A percentile compares a stretch with the other conserved stretches of the same genome.
phyloP scores from a whole-genome alignment of 2,888 invertebrate species.

The Xestobium rufovillosum region DNA sequence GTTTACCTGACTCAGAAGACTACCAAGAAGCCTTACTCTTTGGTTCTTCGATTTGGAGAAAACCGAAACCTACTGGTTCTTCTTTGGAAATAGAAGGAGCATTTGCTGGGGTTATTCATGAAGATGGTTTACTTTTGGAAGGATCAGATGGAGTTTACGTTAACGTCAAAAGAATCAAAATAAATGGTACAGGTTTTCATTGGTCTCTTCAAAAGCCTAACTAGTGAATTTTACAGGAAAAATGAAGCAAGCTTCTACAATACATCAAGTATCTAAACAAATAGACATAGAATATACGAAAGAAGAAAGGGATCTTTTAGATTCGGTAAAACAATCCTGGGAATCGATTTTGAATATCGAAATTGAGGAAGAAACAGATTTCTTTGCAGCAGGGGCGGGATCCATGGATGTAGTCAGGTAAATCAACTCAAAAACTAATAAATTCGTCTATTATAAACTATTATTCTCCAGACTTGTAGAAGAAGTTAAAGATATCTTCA shows the following conservation, averaged over 20 bases:
- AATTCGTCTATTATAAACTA: slow-evolving; percentile 9
- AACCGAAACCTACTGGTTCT: slow-evolving; percentile 48
- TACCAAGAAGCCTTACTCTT: slow-evolving; percentile 66
- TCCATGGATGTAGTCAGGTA: slow-evolving; percentile 92
- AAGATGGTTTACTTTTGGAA: slow-evolving; percentile 69
- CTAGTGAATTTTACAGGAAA: slow-evolving; percentile 48
- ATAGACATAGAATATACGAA: slow-evolving; percentile 57
- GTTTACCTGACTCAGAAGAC: slow-evolving; percentile 40
- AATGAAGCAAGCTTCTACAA: slow-evolving; percentile 74
- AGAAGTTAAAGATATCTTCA: slow-evolving; percentile 77
- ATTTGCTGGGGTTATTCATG: slow-evolving; percentile 63
- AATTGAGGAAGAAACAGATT: slow-evolving; percentile 74
- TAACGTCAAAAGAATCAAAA: slow-evolving; percentile 40
- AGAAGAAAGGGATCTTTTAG: slow-evolving; percentile 64
- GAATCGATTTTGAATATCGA: slow-evolving; percentile 71
- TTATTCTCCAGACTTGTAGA: slow-evolving; percentile 63
- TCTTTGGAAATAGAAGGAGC: slow-evolving; percentile 56
- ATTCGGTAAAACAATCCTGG: slow-evolving; percentile 68
- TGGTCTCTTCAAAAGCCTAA: not conserved
- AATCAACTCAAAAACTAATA: slow-evolving; percentile 11
- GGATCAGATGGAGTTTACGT: slow-evolving; percentile 76
- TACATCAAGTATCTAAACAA: slow-evolving; percentile 57
- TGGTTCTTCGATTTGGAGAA: slow-evolving; percentile 69
- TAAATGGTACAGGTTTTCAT: slow-evolving; percentile 28
- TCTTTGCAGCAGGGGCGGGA: slow-evolving; percentile 91